Base-by-base conservation (phyloP, 2,113 vertebrate species). In the Mola mola region DNA sequence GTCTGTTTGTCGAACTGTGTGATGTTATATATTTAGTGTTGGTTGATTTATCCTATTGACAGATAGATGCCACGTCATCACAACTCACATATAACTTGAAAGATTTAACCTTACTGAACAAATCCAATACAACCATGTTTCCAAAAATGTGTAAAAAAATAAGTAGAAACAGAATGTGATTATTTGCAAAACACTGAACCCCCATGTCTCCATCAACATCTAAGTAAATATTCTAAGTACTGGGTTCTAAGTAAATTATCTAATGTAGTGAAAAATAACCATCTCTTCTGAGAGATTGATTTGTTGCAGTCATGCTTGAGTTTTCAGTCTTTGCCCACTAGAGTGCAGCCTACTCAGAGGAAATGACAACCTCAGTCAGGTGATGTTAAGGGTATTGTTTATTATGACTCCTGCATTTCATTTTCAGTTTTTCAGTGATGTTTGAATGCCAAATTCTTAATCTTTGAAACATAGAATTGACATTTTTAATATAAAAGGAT, bases 261-360 rank as follows among this genome's bases (percentile, higher is more conserved):
- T n/a, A n/a, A n/a, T n/a, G n/a, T n/a, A n/a, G n/a, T n/a, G n/a
- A n/a, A n/a, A n/a, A n/a, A n/a, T n/a, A n/a, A n/a, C n/a, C n/a
- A n/a, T n/a, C n/a, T n/a, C n/a, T n/a, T n/a, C n/a, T n/a, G n/a
- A n/a, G n/a, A n/a, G n/a, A n/a, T n/a, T n/a, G n/a, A n/a, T n/a
- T 16, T 40, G 37, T 40, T 36, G 3, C 33, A 12, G 9, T 10
- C 33, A 20, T 40, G 43, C 42, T 26, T 66, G 63, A 61, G 50
- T 51, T 69, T 74, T 37, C 46, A 15, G 3, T 26, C 37, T 77
- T 66, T 82, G 66, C 15, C 87, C 87, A 86, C 85, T 85, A 88
- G 87, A 88, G 87, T 60, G 85, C 85, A 87, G 78, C 41, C 72
- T 76, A 37, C 46, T 63, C 73, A 73, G 81, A 68, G 56, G 25